Evolutionary conservation across 2,888 invertebrate genomes (phyloP), one percentile per base, ranked within the genome.

Genomic region (Thereva unica): DNA sequence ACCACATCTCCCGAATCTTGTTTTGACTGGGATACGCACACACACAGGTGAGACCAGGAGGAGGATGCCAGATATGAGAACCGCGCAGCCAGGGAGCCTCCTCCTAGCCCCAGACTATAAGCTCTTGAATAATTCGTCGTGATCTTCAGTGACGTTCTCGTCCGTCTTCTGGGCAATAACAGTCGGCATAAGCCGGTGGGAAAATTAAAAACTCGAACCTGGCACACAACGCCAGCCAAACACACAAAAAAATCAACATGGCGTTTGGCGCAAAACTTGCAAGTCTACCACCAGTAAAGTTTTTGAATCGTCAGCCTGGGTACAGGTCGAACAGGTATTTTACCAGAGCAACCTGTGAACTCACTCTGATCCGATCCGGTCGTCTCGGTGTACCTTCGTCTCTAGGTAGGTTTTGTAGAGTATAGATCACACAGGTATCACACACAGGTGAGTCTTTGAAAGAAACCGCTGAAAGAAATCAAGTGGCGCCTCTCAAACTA

Each of bases 291-390:
- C 23, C 23, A 23, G 34, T 50, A 50, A 61, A 61, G 41, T 40
- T 38, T 61, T 41, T 38, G 41, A 61, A 61, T 38, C 41, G 40
- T 40, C 23, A 23, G 23, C 23, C 23, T 23, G 1, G 37, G 61
- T 50, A 61, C 61, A 41, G 50, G 61, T 61, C 40, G 50, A 50
- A 50, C 61, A 38, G 61, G 61, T 61, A 61, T 61, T 61, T 61
- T 50, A 23, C 8, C 12, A 37, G 50, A 41, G 35, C 61, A 61
- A 61, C 50, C 50, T 50, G 49, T 61, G 49, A 61, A 61, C 61
- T 50, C 34, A 50, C 49, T 23, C 23, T 23, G 23, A 23, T 23
- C n/a, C 49, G 40, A 61, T 50, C 50, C 50, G 50, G 23, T 23
- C 23, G 23, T n/a, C n/a, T n/a, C n/a, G n/a, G n/a, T n/a, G 61